Evolutionary conservation across 2,888 invertebrate species (phyloP), one percentile per base, ranked within the genome.

Genomic region (Eupeodes luniger): DNA sequence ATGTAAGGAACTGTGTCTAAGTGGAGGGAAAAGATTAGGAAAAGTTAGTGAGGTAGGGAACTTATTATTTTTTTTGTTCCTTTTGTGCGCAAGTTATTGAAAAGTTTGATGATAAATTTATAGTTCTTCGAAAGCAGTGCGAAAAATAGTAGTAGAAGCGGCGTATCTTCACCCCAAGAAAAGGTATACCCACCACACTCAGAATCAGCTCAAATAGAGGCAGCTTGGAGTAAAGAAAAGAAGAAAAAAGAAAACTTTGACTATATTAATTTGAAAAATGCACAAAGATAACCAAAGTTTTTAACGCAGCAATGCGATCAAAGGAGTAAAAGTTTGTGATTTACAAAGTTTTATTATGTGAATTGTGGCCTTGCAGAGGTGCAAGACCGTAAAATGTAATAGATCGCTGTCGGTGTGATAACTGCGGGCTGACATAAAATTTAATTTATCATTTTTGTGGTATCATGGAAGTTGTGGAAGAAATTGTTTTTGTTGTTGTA

Each of bases 31-130:
- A 19, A 77, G 87, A 81, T 84, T 84, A 81, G 72, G 78, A 75
- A 81, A 78, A 85, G 81, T 85, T 81, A 85, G 69, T 75, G 78
- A 78, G 85, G 81, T 85, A 81, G n/a, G 44, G 74, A 49, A 66
- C 62, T 64, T 72, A 62, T 57, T 57, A 49, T 64, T 75, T 62
- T 79, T 80, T 64, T 84, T 47, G 19, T 57, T 69, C 53, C 74
- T 81, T 85, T 53, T 40, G 84, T 74, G 80, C 77, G 57, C 77
- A 81, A 88, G 81, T 85, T 88, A 88, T 88, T 88, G 88, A 88
- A 88, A 66, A 88, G 88, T 88, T 88, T 88, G 85, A 88, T 85
- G 88, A 88, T 88, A 88, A 88, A 88, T 88, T 88, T 88, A 88
- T 85, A 88, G 88, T 85, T 88, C 82, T 85, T 81, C 81, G 72